Evolutionary conservation across 2,888 invertebrate genomes (phyloP).

Genomic region (Aromia moschata): DNA sequence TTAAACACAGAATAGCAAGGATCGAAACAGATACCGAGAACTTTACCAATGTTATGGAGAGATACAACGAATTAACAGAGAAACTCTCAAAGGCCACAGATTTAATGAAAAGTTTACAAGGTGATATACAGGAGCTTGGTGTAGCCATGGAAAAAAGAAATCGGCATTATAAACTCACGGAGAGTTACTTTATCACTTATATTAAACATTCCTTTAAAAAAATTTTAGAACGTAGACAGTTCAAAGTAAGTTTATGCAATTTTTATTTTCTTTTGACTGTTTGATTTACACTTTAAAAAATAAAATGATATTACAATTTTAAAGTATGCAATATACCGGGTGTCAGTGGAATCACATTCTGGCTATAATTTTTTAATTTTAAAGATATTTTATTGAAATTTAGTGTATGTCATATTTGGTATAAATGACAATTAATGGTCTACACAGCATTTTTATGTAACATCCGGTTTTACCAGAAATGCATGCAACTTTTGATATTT

Average conservation of each 20-base stretch:
- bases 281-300: no score
- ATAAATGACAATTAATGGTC: no score
- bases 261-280: no score
- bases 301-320: no score
- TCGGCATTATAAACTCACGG: slow-evolving; percentile 57
- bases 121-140: slow-evolving; percentile 48
- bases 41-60: slow-evolving; percentile 48
- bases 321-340: no score
- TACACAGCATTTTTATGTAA: no score
- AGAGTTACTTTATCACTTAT: slow-evolving; percentile 58
- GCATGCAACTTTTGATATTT: no score
- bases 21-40: slow-evolving; percentile 59
- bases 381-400: no score
- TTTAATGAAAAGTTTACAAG: slow-evolving; percentile 49
- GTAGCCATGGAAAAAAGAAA: slow-evolving; percentile 55
- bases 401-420: no score
- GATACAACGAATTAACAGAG: slow-evolving; percentile 54
- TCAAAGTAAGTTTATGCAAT: slow-evolving; percentile 64
- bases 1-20: slow-evolving; percentile 62
- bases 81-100: slow-evolving; percentile 54
- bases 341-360: no score
- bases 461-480: no score
- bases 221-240: slow-evolving; percentile 67
- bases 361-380: no score
- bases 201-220: slow-evolving; percentile 65